Base-by-base conservation (phyloP, 2,113 vertebrate species). In the Tautogolabrus adspersus region DNA sequence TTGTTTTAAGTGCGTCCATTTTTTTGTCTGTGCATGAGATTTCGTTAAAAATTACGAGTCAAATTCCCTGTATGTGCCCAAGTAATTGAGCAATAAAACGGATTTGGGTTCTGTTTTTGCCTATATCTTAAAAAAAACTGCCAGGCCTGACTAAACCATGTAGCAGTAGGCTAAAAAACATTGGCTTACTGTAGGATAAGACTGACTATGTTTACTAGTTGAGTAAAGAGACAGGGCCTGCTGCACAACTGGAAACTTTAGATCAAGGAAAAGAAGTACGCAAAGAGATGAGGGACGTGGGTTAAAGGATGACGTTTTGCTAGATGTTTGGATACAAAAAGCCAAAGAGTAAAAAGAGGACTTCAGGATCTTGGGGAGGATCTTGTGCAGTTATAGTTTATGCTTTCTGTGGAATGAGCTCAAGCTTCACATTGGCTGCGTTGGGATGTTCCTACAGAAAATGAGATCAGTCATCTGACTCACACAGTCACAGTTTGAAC, bases 371-470 rank as follows among this genome's bases (percentile, higher is more conserved):
- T 6, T 6, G 15, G 71, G 57, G 40, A 59, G 49, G 57, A 55
- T 66, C 21, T 49, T 60, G 3, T 16, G 26, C 56, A 3, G 22
- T 46, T 15, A 63, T 54, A 55, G 64, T 68, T 79, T 56, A 51
- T 15, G 10, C 5, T 15, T 67, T 34, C 49, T 0, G 2, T 54
- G 66, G 47, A 19, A 8, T 49, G 18, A 49, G 15, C 47, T 18
- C 6, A 19, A 70, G 52, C n/a, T 77, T 21, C 18, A 64, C 26
- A 51, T 68, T 67, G 63, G n/a, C 56, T 79, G 47, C 13, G 38
- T 22, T 6, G 5, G 34, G 38, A 55, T 16, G 57, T 2, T 12
- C 47, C 26, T 37, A 61, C 22, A 54, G 42, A 18, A 57, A 18
- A 52, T 54, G 8, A n/a, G 11, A 72, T 55, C 8, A 72, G 7